Conservation (phyloP, 2,888 invertebrate species). For the Amblyjoppa proteus region DNA sequence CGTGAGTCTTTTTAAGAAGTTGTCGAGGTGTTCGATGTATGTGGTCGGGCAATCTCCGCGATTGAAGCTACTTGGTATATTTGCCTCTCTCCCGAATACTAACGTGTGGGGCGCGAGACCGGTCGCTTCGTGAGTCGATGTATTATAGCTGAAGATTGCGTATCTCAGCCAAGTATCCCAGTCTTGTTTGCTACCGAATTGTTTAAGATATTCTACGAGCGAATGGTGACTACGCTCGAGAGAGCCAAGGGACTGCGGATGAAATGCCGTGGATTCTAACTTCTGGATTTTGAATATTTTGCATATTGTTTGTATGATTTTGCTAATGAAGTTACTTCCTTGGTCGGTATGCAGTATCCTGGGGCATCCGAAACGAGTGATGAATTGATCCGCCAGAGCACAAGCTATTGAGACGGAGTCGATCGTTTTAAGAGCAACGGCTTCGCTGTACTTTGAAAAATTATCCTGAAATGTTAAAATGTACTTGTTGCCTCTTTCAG, state of each 20-base stretch:
- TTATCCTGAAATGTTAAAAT: constrained; percentile 57
- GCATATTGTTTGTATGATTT: constrained; percentile 33
- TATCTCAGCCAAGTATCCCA: constrained; percentile 8
- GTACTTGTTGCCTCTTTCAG: constrained; percentile 52
- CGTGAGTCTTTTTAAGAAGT: no score
- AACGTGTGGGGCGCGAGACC: no score
- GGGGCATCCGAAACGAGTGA: constrained; percentile 53
- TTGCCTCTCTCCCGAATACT: no score
- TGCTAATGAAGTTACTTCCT: constrained; percentile 58
- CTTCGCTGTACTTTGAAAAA: constrained; percentile 59
- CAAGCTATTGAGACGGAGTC: constrained; percentile 45
- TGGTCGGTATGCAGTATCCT: constrained; percentile 53
- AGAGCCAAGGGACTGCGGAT: constrained; percentile 19
- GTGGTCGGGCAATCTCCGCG: no score
- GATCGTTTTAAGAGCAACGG: constrained; percentile 39
- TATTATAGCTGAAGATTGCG: no score
- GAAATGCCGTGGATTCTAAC: neutral
- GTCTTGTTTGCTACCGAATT: constrained; percentile 5
- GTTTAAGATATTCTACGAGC: constrained; percentile 14
- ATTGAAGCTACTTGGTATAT: no score
- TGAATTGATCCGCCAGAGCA: constrained; percentile 58
- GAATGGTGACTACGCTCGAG: constrained; percentile 18
- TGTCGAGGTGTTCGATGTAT: no score
- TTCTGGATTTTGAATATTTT: constrained; percentile 8
- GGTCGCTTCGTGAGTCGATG: no score